Evolutionary conservation across 2,888 invertebrate species (phyloP).

Genomic region (Nemoura dubitans): DNA sequence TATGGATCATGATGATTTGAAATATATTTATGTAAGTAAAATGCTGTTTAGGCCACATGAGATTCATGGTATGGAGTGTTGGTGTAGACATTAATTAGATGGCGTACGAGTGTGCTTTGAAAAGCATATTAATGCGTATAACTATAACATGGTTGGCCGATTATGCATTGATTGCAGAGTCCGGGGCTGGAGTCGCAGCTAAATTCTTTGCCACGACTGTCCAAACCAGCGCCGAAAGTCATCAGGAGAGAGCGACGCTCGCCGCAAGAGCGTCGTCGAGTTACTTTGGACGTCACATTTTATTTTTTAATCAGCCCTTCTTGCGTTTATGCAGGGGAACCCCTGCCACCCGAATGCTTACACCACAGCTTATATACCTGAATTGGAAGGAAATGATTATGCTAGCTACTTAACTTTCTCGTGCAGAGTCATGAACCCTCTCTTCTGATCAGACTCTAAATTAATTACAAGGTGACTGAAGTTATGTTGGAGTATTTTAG

Average conservation of each 20-base stretch:
- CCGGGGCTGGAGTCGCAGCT: neutral
- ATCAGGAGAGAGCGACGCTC: neutral
- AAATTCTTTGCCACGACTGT: neutral
- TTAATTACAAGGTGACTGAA: neutral
- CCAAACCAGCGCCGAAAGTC: slow-evolving; percentile 31
- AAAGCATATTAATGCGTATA: neutral
- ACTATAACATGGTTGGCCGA: slow-evolving; percentile 32
- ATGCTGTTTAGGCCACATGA: too few relatives aligned
- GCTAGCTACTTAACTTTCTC: neutral
- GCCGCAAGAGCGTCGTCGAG: neutral
- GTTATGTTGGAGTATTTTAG: neutral
- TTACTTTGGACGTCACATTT: neutral
- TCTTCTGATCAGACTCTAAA: neutral
- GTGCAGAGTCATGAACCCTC: neutral
- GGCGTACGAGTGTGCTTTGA: too few relatives aligned
- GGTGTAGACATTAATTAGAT: too few relatives aligned
- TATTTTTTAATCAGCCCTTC: neutral
- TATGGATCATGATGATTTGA: too few relatives aligned
- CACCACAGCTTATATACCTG: neutral
- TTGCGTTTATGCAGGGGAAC: neutral
- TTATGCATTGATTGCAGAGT: slow-evolving; percentile 16
- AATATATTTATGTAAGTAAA: too few relatives aligned
- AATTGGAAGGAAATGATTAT: neutral
- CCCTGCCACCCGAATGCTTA: neutral
- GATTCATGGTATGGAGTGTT: too few relatives aligned